Evolutionary conservation across 1,140 invertebrate genomes (phyloP).

Genomic region (Cotesia typhae): DNA sequence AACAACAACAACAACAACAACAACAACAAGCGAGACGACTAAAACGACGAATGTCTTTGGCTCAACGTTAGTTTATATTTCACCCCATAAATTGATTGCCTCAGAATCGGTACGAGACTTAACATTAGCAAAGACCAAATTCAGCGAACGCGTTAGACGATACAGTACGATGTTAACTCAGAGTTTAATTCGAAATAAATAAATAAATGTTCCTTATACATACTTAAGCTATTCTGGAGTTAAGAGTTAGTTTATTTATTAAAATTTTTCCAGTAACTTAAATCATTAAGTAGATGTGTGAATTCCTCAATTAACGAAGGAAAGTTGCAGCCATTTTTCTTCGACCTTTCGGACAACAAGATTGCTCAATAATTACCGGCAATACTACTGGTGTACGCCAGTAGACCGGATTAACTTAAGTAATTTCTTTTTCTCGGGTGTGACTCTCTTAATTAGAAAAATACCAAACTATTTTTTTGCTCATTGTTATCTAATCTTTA

Average conservation of each 20-base stretch:
- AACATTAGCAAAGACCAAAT: background rate
- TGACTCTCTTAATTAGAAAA: conserved; percentile 26
- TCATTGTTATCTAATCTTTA: no score
- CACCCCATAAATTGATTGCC: conserved; percentile 24
- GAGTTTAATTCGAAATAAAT: background rate
- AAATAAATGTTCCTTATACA: background rate
- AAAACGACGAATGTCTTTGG: conserved; percentile 5
- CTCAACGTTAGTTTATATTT: conserved; percentile 11
- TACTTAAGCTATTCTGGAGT: background rate
- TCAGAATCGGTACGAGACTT: conserved; percentile 5
- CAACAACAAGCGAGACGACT: background rate
- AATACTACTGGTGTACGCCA: background rate
- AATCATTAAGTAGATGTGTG: conserved; percentile 24
- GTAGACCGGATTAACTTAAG: background rate
- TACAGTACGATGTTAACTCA: background rate
- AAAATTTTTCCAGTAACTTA: conserved; percentile 1
- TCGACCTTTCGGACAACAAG: conserved; percentile 2
- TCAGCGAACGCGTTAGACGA: conserved; percentile 20
- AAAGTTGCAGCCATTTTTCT: conserved; percentile 14
- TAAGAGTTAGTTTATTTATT: background rate
- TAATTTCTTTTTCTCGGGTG: conserved; percentile 22
- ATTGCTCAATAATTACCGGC: conserved; percentile 31
- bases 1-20: background rate
- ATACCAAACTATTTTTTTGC: no score
- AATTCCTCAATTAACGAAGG: conserved; percentile 36